Conservation (phyloP, 1,140 invertebrate species). For the Drosophila lacteicornis region DNA sequence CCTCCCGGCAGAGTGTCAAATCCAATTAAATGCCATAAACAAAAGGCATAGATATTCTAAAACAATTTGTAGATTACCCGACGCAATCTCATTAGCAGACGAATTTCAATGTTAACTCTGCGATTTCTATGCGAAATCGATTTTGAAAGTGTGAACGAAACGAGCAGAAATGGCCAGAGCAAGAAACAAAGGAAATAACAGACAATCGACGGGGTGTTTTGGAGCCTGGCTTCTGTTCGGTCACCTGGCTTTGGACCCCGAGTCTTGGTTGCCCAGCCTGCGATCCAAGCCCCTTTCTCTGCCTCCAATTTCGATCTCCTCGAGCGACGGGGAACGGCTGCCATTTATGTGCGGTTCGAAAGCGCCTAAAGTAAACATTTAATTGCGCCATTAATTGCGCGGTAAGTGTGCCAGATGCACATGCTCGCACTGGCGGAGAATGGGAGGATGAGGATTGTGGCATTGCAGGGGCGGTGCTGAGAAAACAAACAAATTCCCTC, state of each 20-base stretch:
- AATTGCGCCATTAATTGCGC: slow-evolving; percentile 81
- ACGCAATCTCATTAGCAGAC: slow-evolving; percentile 16
- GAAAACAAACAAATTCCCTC: slow-evolving; percentile 76
- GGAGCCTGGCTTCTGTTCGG: slow-evolving; percentile 13
- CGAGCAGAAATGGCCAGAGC: not conserved
- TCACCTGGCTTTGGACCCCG: slow-evolving; percentile 13
- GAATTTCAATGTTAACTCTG: slow-evolving; percentile 33
- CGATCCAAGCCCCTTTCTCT: not conserved
- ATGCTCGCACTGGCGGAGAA: slow-evolving; percentile 25
- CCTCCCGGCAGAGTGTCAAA: slow-evolving; percentile 4
- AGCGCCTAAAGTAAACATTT: slow-evolving; percentile 82
- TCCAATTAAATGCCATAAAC: slow-evolving; percentile 8
- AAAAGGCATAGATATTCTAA: slow-evolving; percentile 9
- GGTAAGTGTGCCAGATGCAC: slow-evolving; percentile 82
- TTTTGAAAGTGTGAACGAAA: slow-evolving; percentile 22
- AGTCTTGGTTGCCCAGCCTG: not conserved
- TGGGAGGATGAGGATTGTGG: slow-evolving; percentile 7
- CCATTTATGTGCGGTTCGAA: slow-evolving; percentile 69
- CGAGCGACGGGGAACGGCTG: slow-evolving; percentile 30
- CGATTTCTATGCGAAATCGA: slow-evolving; percentile 29
- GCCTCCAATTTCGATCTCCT: slow-evolving; percentile 35
- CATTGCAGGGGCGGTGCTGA: slow-evolving; percentile 24
- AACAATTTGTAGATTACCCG: slow-evolving; percentile 33
- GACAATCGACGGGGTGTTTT: not conserved
- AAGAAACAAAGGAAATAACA: slow-evolving; percentile 20